These are phyloP conservation scores for Cremastinae sp. DNA, from an alignment of 2,888 invertebrate species.

Conservation along the genomic window DNA sequence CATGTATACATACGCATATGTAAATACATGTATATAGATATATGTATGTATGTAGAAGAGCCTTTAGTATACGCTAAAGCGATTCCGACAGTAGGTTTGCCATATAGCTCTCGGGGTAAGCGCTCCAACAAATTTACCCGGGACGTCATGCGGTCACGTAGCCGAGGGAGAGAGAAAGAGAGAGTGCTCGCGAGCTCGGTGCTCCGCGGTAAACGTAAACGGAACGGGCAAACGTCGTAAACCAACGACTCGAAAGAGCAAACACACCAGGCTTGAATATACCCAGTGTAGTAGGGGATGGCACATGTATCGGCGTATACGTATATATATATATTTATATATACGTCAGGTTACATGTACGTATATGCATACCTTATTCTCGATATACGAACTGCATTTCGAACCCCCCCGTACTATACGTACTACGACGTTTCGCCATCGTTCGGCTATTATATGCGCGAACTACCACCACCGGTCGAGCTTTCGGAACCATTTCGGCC, in stretches of 20 bases:
- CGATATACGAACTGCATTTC: too few relatives aligned
- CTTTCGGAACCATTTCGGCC: neutral
- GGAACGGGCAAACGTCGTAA: slow-evolving; percentile 59
- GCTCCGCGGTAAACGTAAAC: slow-evolving; percentile 59
- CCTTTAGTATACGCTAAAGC: slow-evolving; percentile 52
- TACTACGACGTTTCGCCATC: slow-evolving; percentile 30
- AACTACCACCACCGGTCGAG: slow-evolving; percentile 28
- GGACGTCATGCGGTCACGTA: slow-evolving; percentile 61
- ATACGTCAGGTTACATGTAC: too few relatives aligned
- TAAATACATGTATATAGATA: neutral
- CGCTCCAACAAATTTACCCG: slow-evolving; percentile 61
- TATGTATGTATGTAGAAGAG: slow-evolving; percentile 21
- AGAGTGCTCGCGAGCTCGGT: slow-evolving; percentile 49
- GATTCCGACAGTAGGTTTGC: slow-evolving; percentile 59
- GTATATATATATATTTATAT: slow-evolving; percentile 47
- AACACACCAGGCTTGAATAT: slow-evolving; percentile 58
- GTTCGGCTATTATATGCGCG: slow-evolving; percentile 39
- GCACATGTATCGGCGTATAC: slow-evolving; percentile 24
- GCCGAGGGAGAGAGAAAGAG: slow-evolving; percentile 44
- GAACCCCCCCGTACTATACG: slow-evolving; percentile 19
- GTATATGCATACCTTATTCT: too few relatives aligned
- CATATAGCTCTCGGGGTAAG: slow-evolving; percentile 59
- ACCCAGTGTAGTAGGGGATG: slow-evolving; percentile 45
- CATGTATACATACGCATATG: neutral
- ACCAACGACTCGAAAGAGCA: slow-evolving; percentile 62